phyloP scores from a whole-genome alignment of 1,140 invertebrate species.

The Sminthurinus signatus region DNA sequence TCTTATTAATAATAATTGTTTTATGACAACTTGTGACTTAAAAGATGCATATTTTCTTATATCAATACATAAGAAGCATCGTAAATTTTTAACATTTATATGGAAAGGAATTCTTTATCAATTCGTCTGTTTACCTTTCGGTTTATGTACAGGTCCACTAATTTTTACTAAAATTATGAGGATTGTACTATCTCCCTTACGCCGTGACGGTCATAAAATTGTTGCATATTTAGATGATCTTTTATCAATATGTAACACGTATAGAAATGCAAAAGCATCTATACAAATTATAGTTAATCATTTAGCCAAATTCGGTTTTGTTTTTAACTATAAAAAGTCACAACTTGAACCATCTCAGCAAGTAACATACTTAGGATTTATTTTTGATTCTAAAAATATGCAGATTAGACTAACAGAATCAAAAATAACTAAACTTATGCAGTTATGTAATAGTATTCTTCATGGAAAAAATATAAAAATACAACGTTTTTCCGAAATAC shows the following conservation, averaged over 20 bases:
- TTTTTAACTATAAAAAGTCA: slow-evolving; percentile 16
- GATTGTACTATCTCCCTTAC: background rate
- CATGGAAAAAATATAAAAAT: background rate
- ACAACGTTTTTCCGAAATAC: background rate
- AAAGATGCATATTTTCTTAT: slow-evolving; percentile 25
- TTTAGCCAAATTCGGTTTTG: slow-evolving; percentile 15
- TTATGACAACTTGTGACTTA: slow-evolving; percentile 20
- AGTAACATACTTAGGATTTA: slow-evolving; percentile 25
- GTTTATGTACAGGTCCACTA: slow-evolving; percentile 15
- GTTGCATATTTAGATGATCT: slow-evolving; percentile 23
- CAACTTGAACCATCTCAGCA: background rate
- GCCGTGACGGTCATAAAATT: background rate
- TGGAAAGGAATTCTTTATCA: slow-evolving; percentile 19
- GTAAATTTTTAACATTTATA: slow-evolving; percentile 24
- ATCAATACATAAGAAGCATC: background rate
- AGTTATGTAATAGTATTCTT: background rate
- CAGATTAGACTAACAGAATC: background rate
- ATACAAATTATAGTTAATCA: no score
- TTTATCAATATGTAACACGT: no score
- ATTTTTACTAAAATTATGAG: slow-evolving; percentile 26
- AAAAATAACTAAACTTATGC: background rate
- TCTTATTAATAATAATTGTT: slow-evolving; percentile 7
- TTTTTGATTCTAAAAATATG: slow-evolving; percentile 15
- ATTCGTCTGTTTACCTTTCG: slow-evolving; percentile 24
- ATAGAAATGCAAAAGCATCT: no score